A percentile compares a stretch with the other conserved stretches of the same genome.
These are phyloP conservation scores for Decapterus maruadsi DNA, from an alignment of 2,797 vertebrate species.

Conservation along the genomic window DNA sequence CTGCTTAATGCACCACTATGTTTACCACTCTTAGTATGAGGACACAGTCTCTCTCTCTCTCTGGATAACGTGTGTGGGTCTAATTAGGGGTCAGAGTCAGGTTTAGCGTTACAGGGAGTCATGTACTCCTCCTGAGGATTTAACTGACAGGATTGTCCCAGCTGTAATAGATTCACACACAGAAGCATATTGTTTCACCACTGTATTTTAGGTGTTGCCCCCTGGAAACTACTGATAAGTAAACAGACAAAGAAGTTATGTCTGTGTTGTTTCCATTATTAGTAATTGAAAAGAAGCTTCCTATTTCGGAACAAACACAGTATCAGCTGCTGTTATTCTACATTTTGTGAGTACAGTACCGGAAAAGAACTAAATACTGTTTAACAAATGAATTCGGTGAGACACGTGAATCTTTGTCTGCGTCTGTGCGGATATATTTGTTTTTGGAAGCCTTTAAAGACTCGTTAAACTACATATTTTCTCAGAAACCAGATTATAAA, in stretches of 20 bases:
- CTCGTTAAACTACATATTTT: not conserved
- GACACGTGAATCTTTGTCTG: not conserved
- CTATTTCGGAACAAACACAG: conserved; percentile 1
- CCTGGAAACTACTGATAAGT: conserved; percentile 5
- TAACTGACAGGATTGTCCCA: conserved; percentile 32
- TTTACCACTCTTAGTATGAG: not conserved
- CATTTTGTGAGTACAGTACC: not conserved
- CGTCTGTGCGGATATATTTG: not conserved
- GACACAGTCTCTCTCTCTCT: not conserved
- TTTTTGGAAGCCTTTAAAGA: not conserved
- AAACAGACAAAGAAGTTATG: conserved; percentile 30
- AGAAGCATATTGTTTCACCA: conserved; percentile 31
- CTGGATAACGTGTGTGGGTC: conserved; percentile 23
- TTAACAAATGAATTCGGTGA: not conserved
- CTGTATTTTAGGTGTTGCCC: conserved; percentile 11
- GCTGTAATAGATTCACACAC: conserved; percentile 33
- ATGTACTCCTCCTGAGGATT: conserved; percentile 30
- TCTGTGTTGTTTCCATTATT: conserved; percentile 30
- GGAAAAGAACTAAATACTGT: not conserved
- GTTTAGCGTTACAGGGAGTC: conserved; percentile 65
- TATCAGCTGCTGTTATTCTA: not conserved
- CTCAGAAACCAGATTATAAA: not conserved
- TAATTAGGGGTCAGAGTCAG: conserved; percentile 32
- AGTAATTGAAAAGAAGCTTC: conserved; percentile 1
- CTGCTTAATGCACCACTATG: not conserved